Evolutionary conservation across 2,113 vertebrate genomes (phyloP), one percentile per base, ranked within the genome.

Genomic region (Cyphomyrus discorhynchus): DNA sequence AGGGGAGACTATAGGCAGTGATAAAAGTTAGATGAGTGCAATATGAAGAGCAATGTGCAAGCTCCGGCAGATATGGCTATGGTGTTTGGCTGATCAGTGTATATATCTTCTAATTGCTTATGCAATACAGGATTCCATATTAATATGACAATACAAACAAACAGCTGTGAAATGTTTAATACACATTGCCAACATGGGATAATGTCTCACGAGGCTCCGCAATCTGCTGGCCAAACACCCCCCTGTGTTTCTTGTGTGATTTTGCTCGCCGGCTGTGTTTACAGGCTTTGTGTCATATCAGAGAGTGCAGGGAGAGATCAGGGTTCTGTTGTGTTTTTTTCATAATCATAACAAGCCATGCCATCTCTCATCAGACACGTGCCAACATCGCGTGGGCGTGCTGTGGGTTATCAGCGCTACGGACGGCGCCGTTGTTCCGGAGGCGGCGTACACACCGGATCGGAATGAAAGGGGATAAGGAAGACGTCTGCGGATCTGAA

Each of bases 341-440:
- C 31, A 15, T 31, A 86, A 90, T 90, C 89, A 52, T 89, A 53
- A 31, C 83, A 45, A 87, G 83, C 8, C n/a, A 42, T 74, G 56
- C 83, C 83, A 86, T 86, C 89, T 70, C 83, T 90, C 80, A 70
- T 90, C 89, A 90, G 83, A 87, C 66, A 86, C 45, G 45, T 56
- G 53, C 52, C 85, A 58, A 42, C 89, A 77, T 35, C 66, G 58
- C 49, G 89, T 86, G 58, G 89, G 89, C 84, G 84, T 70, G 84
- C 89, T 86, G 83, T 58, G 84, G 89, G 83, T 47, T 70, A 87
- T 17, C 27, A 45, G 45, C 84, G 70, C 42, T 27, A 45, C 27
- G 45, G 74, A 17, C 74, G 5, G 89, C 27, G 9, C 27, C 88
- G 42, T n/a, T 21, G 62, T 24, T 56, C 49, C 31, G 27, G 84